Percentiles rank a stretch among this genome's conserved stretches.
Conservation (phyloP, 2,113 vertebrate species). For the Typhlomys cinereus region DNA sequence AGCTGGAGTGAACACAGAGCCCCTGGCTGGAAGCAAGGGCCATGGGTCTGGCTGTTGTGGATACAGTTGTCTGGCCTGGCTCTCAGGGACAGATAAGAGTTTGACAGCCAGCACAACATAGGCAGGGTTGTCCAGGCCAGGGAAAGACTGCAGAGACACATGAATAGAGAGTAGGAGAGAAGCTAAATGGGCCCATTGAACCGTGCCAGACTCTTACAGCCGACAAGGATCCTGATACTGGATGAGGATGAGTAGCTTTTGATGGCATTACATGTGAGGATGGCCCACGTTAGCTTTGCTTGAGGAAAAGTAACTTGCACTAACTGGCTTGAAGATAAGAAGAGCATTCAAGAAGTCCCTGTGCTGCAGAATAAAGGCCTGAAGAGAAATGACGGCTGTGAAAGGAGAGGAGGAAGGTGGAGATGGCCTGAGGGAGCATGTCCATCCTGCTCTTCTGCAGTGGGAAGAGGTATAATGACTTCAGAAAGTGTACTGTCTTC, state of each 20-base stretch:
- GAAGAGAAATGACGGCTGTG: background rate
- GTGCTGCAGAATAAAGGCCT: fast-evolving
- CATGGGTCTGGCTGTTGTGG: background rate
- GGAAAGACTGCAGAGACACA: background rate
- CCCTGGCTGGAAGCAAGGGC: background rate
- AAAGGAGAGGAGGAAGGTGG: background rate
- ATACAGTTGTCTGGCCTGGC: background rate
- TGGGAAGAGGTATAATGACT: fast-evolving
- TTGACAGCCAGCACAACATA: fast-evolving
- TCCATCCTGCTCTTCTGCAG: fast-evolving
- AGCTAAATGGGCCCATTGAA: fast-evolving
- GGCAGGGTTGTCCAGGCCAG: background rate
- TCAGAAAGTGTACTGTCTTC: fast-evolving
- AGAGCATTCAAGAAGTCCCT: background rate
- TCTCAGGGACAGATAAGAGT: background rate
- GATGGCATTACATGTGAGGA: background rate
- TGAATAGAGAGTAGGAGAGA: background rate
- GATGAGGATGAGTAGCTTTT: background rate
- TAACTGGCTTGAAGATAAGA: fast-evolving
- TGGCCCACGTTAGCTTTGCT: fast-evolving
- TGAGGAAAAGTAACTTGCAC: background rate
- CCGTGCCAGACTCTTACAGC: background rate
- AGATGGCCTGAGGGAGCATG: background rate
- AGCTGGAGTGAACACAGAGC: background rate
- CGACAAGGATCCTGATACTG: background rate